Evolutionary conservation across 1,140 invertebrate genomes (phyloP), one percentile per base, ranked within the genome.

Genomic region (Eurosta solidaginis): DNA sequence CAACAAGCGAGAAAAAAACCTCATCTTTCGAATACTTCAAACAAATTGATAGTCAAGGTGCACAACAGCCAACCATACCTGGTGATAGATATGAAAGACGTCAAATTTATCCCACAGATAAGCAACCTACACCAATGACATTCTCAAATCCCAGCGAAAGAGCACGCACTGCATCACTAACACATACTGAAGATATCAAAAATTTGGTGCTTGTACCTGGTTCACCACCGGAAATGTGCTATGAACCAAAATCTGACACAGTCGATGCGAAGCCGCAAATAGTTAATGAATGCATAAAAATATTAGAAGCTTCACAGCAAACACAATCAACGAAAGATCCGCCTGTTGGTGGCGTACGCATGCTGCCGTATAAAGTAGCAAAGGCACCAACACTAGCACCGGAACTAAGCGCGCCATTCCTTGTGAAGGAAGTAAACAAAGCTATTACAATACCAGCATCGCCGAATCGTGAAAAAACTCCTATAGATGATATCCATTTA

Each of bases 201-300:
- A 89, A 91, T 79, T 90, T 93, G 49, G 90, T 90, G 83, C 80
- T 94, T 0, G 89, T 91, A 76, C 93, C 93, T 0, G 93, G 93
- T 83, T 91, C 93, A 29, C 92, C 93, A 10, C 92, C 93, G n/a
- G 91, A 93, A 88, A 92, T 93, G 22, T 91, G 91, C 45, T 93
- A 90, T 79, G 90, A 90, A 36, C 91, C 92, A 2, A 92, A 92
- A 81, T 80, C 85, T 0, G 89, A 89, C 17, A 50, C 73, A 14
- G 78, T 80, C 1, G 82, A 78, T 45, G 47, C 63, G 4, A 73
- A 78, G 22, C 79, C 83, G 1, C 90, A 91, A 74, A 89, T 92
- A 29, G 88, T 93, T 14, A 89, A 90, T 22, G 88, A 91, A 22
- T 91, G 91, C 81, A 91, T 92, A 1, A 92, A 91, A 82, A 90